These are phyloP conservation scores for Teleiodes luculella DNA, from an alignment of 2,888 invertebrate species.

Conservation along the genomic window DNA sequence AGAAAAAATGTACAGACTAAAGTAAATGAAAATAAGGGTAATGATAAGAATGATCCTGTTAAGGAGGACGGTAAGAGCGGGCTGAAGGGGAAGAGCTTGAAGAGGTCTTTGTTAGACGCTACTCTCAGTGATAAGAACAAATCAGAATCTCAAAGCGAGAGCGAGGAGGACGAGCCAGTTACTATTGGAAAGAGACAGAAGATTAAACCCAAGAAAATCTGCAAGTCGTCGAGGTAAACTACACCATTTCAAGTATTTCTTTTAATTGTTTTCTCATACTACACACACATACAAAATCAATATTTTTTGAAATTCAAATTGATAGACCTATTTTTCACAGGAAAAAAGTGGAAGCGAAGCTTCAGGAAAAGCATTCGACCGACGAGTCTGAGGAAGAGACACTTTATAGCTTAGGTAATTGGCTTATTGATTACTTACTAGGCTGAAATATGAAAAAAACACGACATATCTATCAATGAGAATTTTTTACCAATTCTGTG, in stretches of 20 bases:
- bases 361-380: conserved; percentile 71
- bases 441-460: neutral
- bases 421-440: neutral
- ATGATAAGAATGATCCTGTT: conserved; percentile 31
- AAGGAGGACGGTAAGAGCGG: conserved; percentile 36
- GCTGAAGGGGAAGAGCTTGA: conserved; percentile 47
- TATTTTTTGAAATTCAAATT: too few relatives aligned
- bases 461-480: too few relatives aligned
- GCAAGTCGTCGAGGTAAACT: conserved; percentile 60
- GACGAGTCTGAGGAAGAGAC: conserved; percentile 75
- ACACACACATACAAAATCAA: too few relatives aligned
- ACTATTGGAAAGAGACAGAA: conserved; percentile 66
- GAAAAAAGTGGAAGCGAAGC: conserved; percentile 77
- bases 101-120: conserved; percentile 56
- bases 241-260: too few relatives aligned
- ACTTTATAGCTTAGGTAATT: conserved; percentile 64
- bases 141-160: conserved; percentile 71
- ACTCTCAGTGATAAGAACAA: conserved; percentile 63
- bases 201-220: conserved; percentile 71
- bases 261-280: too few relatives aligned
- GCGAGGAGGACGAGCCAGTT: conserved; percentile 62
- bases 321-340: conserved; percentile 45
- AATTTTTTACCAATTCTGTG: too few relatives aligned
- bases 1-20: conserved; percentile 48
- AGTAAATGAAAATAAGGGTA: conserved; percentile 36